These are phyloP conservation scores for Lates japonicus DNA, from an alignment of 2,797 vertebrate genomes.

Conservation along the genomic window DNA sequence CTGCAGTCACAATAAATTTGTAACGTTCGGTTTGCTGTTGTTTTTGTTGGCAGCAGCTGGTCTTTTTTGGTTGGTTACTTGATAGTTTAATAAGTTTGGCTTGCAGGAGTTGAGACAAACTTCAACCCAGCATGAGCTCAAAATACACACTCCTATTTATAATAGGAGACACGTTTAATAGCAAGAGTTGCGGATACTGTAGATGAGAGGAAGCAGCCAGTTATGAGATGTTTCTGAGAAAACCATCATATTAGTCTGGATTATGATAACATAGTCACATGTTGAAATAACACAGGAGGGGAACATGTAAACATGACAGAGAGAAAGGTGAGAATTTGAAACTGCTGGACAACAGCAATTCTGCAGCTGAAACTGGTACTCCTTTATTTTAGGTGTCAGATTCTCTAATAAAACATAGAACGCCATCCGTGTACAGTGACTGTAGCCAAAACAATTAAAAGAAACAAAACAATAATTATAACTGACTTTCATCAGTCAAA, in stretches of 20 bases:
- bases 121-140: constrained; percentile 8
- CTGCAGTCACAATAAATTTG: constrained; percentile 59
- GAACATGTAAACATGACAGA: background rate
- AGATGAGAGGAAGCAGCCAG: background rate
- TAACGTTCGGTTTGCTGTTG: constrained; percentile 21
- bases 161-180: constrained; percentile 20
- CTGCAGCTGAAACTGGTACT: background rate
- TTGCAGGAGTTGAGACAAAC: constrained; percentile 23
- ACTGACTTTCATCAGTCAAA: constrained; percentile 22
- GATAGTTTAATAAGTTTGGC: constrained; percentile 38
- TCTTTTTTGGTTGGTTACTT: constrained; percentile 35
- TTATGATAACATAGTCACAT: background rate
- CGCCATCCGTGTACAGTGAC: background rate
- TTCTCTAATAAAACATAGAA: background rate
- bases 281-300: background rate
- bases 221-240: background rate
- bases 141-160: background rate
- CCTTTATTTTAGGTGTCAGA: background rate
- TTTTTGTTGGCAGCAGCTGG: constrained; percentile 35
- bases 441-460: background rate
- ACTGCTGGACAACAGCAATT: background rate
- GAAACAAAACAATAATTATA: background rate
- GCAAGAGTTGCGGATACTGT: background rate
- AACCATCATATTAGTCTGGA: background rate
- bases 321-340: background rate